Evolutionary conservation across 2,113 vertebrate genomes (phyloP), one percentile per base, ranked within the genome.

Genomic region (Harpagus bidentatus): DNA sequence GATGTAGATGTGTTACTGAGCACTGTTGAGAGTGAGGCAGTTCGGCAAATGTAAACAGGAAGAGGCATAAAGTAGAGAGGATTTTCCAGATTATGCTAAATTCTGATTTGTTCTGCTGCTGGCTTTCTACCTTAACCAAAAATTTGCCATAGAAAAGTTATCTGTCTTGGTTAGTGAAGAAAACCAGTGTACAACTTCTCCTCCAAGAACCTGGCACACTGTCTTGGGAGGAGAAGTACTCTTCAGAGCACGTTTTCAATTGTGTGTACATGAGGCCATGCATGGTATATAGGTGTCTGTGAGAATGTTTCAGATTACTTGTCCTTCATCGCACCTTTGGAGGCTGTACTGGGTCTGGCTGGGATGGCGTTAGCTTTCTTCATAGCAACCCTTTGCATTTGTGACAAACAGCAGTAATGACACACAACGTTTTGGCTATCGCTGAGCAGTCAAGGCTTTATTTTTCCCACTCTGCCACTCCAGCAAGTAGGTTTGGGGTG

Each of bases 211-310:
- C 5, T 70, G 26, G 3, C 29, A 65, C 4, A 11, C 13, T 73
- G 2, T 23, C 16, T 77, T 62, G 23, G 11, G 11, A 56, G 11
- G 25, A 71, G 86, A 91, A 66, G 16, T 34, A 31, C 22, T 32
- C 14, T 73, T 55, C 25, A 22, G 19, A 43, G 13, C 7, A 42
- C 1, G 1, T 61, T 78, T 90, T 85, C 15, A 61, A 0, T 20
- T 61, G 21, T 56, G 8, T 4, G 0, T 34, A 61, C 61, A 25
- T 42, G 7, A 72, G 17, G 13, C 14, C 2, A 34, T 16, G 7
- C 0, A 0, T 42, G 6, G 18, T 31, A 4, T 40, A 8, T 17
- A 17, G 13, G 21, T 40, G 13, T n/a, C 53, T 65, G n/a, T 52
- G 13, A 63, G 65, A 77, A 56, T 13, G 42, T 55, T 90, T 73